Evolutionary conservation across 92 coral and sea anemone species (phyloP).

Genomic region (Porites rus): DNA sequence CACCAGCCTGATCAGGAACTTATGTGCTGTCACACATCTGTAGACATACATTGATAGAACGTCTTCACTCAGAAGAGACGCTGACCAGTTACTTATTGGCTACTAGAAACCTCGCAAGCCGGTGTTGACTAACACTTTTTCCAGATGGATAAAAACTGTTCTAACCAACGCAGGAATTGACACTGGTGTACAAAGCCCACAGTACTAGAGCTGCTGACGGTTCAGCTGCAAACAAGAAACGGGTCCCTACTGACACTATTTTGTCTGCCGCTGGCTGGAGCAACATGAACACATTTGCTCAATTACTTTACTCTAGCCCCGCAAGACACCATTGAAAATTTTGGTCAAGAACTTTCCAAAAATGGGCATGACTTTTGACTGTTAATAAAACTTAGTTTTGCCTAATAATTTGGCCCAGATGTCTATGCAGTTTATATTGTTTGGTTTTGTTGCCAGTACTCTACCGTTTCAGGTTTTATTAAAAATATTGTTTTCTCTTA

Average conservation of each 20-base stretch:
- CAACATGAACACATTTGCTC: slow-evolving; percentile 53
- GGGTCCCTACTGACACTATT: slow-evolving; percentile 58
- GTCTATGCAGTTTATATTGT: background rate
- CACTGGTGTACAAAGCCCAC: slow-evolving; percentile 47
- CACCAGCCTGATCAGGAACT: too few relatives aligned
- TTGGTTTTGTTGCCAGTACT: background rate
- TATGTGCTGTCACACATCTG: slow-evolving; percentile 9
- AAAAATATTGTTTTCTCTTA: too few relatives aligned
- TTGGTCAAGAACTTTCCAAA: slow-evolving; percentile 2
- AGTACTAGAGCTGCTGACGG: slow-evolving; percentile 73
- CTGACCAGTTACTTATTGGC: slow-evolving; percentile 57
- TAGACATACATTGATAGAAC: slow-evolving; percentile 41
- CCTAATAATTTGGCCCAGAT: background rate
- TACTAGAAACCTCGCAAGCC: slow-evolving; percentile 56
- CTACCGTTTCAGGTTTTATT: slow-evolving; percentile 3
- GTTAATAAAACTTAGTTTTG: background rate
- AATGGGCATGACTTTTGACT: background rate
- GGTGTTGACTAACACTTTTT: slow-evolving; percentile 61
- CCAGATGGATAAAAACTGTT: slow-evolving; percentile 51
- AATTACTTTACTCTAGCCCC: slow-evolving; percentile 52
- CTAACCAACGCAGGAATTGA: slow-evolving; percentile 58
- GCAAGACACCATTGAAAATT: background rate
- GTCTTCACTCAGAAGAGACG: slow-evolving; percentile 5
- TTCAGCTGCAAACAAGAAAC: slow-evolving; percentile 47
- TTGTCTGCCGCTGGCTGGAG: slow-evolving; percentile 58